A percentile compares a stretch with the other conserved stretches of the same genome.
Evolutionary conservation across 2,888 invertebrate species (phyloP).

Genomic region (Carcina quercana): DNA sequence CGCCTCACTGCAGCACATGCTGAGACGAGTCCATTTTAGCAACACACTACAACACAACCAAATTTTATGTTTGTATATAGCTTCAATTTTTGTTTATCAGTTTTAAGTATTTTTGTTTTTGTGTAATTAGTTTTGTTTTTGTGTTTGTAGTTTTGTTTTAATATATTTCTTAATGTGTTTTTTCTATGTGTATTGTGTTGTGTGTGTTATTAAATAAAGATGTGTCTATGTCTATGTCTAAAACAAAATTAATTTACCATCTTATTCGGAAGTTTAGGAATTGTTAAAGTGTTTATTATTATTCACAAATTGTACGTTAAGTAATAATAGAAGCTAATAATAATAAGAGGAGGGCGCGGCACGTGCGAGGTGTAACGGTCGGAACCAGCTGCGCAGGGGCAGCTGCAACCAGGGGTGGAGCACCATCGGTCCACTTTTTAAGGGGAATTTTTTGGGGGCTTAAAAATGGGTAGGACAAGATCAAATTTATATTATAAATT

Average conservation of each 20-base stretch:
- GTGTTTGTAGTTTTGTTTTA: too few relatives aligned
- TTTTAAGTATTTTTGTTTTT: too few relatives aligned
- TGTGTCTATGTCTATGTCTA: not conserved
- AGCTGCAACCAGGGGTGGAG: slow-evolving; percentile 44
- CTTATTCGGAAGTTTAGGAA: not conserved
- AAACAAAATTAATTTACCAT: not conserved
- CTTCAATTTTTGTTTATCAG: too few relatives aligned
- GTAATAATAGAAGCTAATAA: not conserved
- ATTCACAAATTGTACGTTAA: not conserved
- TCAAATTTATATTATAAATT: too few relatives aligned
- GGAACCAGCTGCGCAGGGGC: slow-evolving; percentile 44
- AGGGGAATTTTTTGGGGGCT: too few relatives aligned
- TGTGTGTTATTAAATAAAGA: not conserved
- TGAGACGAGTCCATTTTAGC: too few relatives aligned
- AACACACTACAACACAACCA: too few relatives aligned
- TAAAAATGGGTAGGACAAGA: too few relatives aligned
- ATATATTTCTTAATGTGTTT: too few relatives aligned
- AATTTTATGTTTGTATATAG: too few relatives aligned
- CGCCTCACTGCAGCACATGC: too few relatives aligned
- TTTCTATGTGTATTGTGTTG: not conserved
- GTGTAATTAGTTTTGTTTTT: too few relatives aligned
- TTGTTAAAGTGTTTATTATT: not conserved
- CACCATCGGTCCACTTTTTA: not conserved
- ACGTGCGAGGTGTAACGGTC: slow-evolving; percentile 56
- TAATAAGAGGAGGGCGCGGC: slow-evolving; percentile 21